Conservation (phyloP, 2,113 vertebrate species). For the Coryphaenoides rupestris region DNA sequence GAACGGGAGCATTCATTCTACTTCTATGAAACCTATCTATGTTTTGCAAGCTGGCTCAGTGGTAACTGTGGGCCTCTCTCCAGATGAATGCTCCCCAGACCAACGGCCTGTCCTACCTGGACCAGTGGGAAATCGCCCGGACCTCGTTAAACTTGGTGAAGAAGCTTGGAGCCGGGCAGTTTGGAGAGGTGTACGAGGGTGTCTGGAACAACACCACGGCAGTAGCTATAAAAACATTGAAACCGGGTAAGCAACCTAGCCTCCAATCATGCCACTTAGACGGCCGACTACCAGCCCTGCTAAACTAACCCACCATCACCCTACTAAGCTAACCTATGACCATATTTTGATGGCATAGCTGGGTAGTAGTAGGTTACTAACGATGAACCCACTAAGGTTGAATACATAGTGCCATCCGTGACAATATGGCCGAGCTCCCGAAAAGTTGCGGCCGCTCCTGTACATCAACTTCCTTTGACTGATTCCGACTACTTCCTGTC, state of each 20-base stretch:
- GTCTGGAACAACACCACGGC: conserved; percentile 87
- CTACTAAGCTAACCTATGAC: no score
- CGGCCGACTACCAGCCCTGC: no score
- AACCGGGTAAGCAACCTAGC: conserved; percentile 76
- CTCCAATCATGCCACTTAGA: no score
- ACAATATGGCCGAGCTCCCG: no score
- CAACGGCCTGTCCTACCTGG: conserved; percentile 86
- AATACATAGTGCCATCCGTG: no score
- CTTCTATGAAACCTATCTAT: no score
- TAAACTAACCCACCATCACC: no score
- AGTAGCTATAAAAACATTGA: conserved; percentile 92
- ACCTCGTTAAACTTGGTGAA: conserved; percentile 78
- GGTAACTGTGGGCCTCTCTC: neutral
- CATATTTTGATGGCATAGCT: no score
- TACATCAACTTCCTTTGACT: neutral
- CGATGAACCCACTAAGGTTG: no score
- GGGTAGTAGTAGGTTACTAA: no score
- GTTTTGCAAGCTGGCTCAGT: no score
- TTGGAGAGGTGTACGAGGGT: conserved; percentile 93
- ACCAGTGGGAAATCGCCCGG: conserved; percentile 94
- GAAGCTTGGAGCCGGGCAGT: conserved; percentile 89
- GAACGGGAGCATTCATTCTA: no score
- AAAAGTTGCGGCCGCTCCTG: neutral
- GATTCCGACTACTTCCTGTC: neutral
- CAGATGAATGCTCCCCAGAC: conserved; percentile 56